Evolutionary conservation across 2,113 vertebrate genomes (phyloP).

Genomic region (Felis chaus): DNA sequence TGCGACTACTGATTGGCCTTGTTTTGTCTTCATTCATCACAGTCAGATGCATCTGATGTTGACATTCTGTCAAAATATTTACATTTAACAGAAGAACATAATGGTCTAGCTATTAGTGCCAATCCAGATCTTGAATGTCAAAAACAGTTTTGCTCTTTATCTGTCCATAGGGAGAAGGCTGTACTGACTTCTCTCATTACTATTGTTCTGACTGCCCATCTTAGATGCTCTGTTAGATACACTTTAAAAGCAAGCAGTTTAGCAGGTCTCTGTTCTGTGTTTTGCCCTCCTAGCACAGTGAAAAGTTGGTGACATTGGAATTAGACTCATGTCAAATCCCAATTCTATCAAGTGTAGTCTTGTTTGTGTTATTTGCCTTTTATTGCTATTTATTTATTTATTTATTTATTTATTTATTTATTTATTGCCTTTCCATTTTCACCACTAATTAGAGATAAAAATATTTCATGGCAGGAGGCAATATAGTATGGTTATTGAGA

Average conservation of each 20-base stretch:
- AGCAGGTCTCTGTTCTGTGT: not conserved
- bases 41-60: not conserved
- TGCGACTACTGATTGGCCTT: not conserved
- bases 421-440: not conserved
- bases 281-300: not conserved
- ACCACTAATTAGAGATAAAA: not conserved
- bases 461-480: not conserved
- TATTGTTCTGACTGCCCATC: not conserved
- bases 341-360: not conserved
- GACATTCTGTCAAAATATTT: not conserved
- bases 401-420: not conserved
- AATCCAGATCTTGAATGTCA: not conserved
- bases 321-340: not conserved
- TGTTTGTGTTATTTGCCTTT: not conserved
- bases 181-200: not conserved
- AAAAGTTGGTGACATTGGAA: not conserved
- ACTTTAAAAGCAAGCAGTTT: not conserved
- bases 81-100: not conserved
- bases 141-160: not conserved
- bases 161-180: not conserved
- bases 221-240: not conserved
- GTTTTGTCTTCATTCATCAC: not conserved
- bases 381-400: not conserved
- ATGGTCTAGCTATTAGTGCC: not conserved
- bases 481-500: not conserved